Evolutionary conservation across 2,888 invertebrate species (phyloP), one percentile per base, ranked within the genome.

Genomic region (Leptinotarsa juncta): DNA sequence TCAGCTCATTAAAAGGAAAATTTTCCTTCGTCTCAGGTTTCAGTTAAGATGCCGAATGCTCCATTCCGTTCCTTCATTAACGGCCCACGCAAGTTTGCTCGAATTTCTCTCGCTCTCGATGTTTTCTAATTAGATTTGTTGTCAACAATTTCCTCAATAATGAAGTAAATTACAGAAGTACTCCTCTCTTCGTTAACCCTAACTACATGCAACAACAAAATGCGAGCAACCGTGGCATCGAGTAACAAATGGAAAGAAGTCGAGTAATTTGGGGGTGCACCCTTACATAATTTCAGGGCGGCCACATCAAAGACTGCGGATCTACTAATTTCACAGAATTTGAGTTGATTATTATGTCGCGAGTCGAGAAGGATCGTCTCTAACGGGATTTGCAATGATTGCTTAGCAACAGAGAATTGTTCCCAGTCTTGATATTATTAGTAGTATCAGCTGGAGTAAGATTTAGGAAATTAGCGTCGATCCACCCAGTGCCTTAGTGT

Each of bases 141-240:
- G 73, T 70, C 74, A 42, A 74, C 76, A 71, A 72, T 76, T 78
- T 72, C 49, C 73, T 65, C 72, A 73, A 76, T 78, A 78, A 76
- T 78, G 76, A 76, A 76, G 73, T 73, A 73, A 78, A 78, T 65
- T 71, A 70, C 69, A 76, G 70, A 69, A 51, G 57, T 49, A 65
- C 32, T 32, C 18, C 51, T 65, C 7, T 65, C 7, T 62, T 62
- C 62, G 20, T 42, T 42, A 62, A 42, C 15, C 32, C 42, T n/a
- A 32, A 42, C 62, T 18, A 62, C 26, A 42, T 57, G 23, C 57
- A 57, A 57, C 57, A 57, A 57, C 62, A 42, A 32, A 62, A 62
- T 62, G 42, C 26, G 62, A 16, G 32, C 62, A 62, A 16, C 26
- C 32, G 7, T 16, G 1, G 32, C 32, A 62, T 62, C 62, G 4